Evolutionary conservation across 37 sponge, comb jelly and placozoan species (phyloP).

Genomic region (Tethya wilhelma): DNA sequence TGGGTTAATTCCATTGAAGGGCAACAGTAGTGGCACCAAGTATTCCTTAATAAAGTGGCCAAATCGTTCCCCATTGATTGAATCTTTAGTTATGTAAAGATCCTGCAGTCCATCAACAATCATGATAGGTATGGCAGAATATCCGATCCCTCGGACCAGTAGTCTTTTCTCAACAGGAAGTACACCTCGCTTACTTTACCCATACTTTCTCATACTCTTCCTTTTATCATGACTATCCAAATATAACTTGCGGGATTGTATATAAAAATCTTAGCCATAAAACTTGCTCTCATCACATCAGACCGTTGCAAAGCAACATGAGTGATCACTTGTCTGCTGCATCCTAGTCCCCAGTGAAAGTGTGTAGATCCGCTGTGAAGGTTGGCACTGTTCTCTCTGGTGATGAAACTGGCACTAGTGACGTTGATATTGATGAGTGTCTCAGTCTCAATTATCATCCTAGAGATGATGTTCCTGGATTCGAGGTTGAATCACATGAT

Average conservation of each 20-base stretch:
- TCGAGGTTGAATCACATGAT: too few species aligned
- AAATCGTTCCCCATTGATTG: slow-evolving; percentile 18
- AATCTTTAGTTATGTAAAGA: slow-evolving; percentile 7
- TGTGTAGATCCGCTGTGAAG: too few species aligned
- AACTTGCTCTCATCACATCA: neutral
- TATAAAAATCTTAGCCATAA: neutral
- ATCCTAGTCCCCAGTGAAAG: too few species aligned
- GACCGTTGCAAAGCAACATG: slow-evolving; percentile 1
- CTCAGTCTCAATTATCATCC: too few species aligned
- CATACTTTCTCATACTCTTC: neutral
- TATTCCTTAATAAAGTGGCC: neutral
- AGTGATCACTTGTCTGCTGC: too few species aligned
- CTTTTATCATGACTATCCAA: neutral
- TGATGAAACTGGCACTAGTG: too few species aligned
- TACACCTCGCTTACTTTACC: neutral
- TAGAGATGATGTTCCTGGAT: too few species aligned
- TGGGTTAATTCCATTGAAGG: slow-evolving; percentile 21
- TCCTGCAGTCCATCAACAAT: slow-evolving; percentile 2
- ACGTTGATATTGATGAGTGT: too few species aligned
- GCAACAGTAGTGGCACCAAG: slow-evolving; percentile 3
- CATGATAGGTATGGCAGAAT: slow-evolving; percentile 14
- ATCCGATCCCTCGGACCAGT: neutral
- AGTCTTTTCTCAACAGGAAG: neutral
- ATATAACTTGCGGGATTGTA: neutral
- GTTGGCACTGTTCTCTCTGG: too few species aligned